These are phyloP conservation scores for Sinopyrophorus schimmeli DNA, from an alignment of 2,888 invertebrate species.

Conservation along the genomic window DNA sequence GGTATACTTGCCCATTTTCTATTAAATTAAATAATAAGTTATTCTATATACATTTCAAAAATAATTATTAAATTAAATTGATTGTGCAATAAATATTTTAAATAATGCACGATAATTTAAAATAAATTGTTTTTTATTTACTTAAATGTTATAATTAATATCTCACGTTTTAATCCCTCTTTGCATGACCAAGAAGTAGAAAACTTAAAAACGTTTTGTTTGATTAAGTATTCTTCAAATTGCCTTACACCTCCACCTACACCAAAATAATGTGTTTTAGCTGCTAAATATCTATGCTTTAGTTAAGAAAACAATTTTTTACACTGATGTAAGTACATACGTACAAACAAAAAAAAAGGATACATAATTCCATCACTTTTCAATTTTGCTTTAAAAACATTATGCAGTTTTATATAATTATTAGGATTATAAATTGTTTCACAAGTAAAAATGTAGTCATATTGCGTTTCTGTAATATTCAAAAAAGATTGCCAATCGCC, in stretches of 20 bases:
- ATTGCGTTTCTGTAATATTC: constrained; percentile 58
- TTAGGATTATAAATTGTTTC: constrained; percentile 90
- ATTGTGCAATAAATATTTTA: no score
- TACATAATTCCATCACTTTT: constrained; percentile 67
- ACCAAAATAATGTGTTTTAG: constrained; percentile 93
- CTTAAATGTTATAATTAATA: constrained; percentile 58
- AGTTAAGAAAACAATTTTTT: constrained; percentile 7
- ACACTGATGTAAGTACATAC: constrained; percentile 6
- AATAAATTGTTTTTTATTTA: background rate
- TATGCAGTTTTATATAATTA: constrained; percentile 76
- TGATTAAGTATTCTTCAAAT: constrained; percentile 68
- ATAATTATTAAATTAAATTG: no score
- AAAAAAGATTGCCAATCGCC: constrained; percentile 67
- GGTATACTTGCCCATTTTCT: no score
- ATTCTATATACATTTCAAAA: no score
- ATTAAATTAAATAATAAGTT: no score
- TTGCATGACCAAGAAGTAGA: constrained; percentile 66
- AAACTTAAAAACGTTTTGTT: constrained; percentile 60
- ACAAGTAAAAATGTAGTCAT: constrained; percentile 85
- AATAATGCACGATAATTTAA: no score
- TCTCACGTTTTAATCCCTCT: constrained; percentile 67
- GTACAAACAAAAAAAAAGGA: constrained; percentile 55
- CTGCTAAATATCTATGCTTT: constrained; percentile 69
- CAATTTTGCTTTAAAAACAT: constrained; percentile 67
- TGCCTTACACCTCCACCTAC: constrained; percentile 85